Evolutionary conservation across 2,888 invertebrate species (phyloP).

Genomic region (Rhamnusium bicolor): DNA sequence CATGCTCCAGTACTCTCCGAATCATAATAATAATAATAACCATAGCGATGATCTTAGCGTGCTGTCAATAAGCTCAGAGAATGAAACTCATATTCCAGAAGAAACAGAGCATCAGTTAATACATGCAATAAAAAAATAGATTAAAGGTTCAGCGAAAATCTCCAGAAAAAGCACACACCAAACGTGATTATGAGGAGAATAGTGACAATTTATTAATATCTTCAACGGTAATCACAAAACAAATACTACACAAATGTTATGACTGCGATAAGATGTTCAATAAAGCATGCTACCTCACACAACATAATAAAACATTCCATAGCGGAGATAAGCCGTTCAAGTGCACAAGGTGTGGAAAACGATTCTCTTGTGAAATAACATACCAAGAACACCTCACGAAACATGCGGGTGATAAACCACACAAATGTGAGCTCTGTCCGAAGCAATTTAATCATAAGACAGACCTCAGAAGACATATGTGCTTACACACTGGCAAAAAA

Average conservation of each 20-base stretch:
- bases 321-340: slow-evolving; percentile 89
- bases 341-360: slow-evolving; percentile 88
- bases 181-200: slow-evolving; percentile 65
- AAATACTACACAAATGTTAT: slow-evolving; percentile 78
- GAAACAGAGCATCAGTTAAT: slow-evolving; percentile 64
- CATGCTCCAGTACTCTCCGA: slow-evolving; percentile 36
- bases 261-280: slow-evolving; percentile 90
- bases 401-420: slow-evolving; percentile 88
- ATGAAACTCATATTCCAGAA: slow-evolving; percentile 42
- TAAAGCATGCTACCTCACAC: slow-evolving; percentile 90
- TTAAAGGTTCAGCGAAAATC: slow-evolving; percentile 60
- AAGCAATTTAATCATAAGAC: slow-evolving; percentile 95
- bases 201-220: slow-evolving; percentile 63
- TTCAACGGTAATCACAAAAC: slow-evolving; percentile 60
- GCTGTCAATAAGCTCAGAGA: slow-evolving; percentile 46
- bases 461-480: slow-evolving; percentile 89
- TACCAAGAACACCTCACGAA: slow-evolving; percentile 84
- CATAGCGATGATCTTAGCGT: slow-evolving; percentile 28
- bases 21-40: slow-evolving; percentile 45
- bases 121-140: slow-evolving; percentile 64
- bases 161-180: slow-evolving; percentile 65
- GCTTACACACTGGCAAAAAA: slow-evolving; percentile 89
- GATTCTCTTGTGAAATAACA: slow-evolving; percentile 82
- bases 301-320: slow-evolving; percentile 93
- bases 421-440: slow-evolving; percentile 88